phyloP scores from a whole-genome alignment of 2,797 vertebrate species.

The Phrynocephalus forsythii region DNA sequence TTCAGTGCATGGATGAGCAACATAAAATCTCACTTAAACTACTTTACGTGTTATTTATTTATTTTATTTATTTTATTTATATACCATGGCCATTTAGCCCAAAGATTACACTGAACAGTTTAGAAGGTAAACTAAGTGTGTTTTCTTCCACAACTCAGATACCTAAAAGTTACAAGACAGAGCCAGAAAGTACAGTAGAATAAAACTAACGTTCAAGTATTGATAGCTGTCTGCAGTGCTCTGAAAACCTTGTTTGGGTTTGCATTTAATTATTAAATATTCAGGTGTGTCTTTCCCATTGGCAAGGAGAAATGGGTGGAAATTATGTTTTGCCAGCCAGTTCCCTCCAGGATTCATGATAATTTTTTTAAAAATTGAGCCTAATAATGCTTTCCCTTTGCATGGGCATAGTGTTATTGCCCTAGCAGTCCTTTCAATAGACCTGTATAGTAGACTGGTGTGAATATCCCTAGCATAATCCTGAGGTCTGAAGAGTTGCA shows the following conservation, averaged over 20 bases:
- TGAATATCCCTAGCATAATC: neutral
- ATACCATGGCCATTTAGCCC: too few relatives aligned
- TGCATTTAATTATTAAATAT: conserved; percentile 4
- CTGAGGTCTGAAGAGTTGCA: too few relatives aligned
- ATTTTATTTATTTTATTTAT: too few relatives aligned
- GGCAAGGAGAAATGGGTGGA: neutral
- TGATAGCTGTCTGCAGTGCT: conserved; percentile 7
- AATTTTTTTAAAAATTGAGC: neutral
- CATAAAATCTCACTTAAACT: conserved; percentile 5
- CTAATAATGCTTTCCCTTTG: neutral
- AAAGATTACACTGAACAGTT: too few relatives aligned
- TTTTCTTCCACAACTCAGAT: too few relatives aligned
- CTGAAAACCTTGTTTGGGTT: conserved; percentile 5
- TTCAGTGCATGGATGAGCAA: conserved; percentile 11
- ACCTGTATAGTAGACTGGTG: neutral
- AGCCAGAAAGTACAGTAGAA: too few relatives aligned
- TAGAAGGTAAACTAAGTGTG: too few relatives aligned
- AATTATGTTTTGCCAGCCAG: neutral
- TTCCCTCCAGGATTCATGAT: neutral
- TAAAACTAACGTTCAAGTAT: neutral
- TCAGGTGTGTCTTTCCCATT: neutral
- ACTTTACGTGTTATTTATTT: too few relatives aligned
- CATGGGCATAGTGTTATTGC: too few relatives aligned
- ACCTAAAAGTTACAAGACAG: too few relatives aligned
- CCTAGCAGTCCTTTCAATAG: neutral